Conservation (phyloP, 2,113 vertebrate genomes). For the Lagopus muta region DNA sequence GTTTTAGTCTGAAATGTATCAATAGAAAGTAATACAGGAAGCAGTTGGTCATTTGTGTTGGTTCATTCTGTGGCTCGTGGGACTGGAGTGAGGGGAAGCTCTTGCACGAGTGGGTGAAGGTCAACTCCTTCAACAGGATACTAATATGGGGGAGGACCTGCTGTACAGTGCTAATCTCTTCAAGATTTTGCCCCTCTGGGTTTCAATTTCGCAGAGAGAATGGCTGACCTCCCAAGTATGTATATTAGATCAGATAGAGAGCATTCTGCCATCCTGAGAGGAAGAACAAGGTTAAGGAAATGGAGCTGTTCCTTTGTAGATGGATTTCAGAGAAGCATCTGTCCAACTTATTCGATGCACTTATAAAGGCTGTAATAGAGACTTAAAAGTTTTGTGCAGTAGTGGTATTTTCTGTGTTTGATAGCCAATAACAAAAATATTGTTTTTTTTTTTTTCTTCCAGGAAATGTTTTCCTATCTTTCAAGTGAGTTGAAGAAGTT, state of each 20-base stretch:
- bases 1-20: background rate
- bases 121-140: background rate
- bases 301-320: background rate
- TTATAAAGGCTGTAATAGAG: background rate
- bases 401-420: slow-evolving; percentile 18
- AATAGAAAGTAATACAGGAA: background rate
- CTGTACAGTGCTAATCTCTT: background rate
- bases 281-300: background rate
- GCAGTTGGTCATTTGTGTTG: background rate
- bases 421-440: slow-evolving; percentile 32
- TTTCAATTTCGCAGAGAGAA: background rate
- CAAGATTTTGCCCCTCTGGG: background rate
- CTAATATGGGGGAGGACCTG: background rate
- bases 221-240: background rate
- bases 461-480: slow-evolving; percentile 94
- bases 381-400: slow-evolving; percentile 4
- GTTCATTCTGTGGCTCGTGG: background rate
- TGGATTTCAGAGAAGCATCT: slow-evolving; percentile 18
- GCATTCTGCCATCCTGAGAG: background rate
- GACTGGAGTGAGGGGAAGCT: background rate
- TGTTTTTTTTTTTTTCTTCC: slow-evolving; percentile 47
- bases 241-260: background rate
- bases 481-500: slow-evolving; percentile 88
- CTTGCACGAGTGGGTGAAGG: background rate
- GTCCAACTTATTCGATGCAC: background rate